Percentiles rank a stretch among this genome's conserved stretches.
Conservation (phyloP, 1,140 invertebrate genomes). For the Panulirus ornatus region DNA sequence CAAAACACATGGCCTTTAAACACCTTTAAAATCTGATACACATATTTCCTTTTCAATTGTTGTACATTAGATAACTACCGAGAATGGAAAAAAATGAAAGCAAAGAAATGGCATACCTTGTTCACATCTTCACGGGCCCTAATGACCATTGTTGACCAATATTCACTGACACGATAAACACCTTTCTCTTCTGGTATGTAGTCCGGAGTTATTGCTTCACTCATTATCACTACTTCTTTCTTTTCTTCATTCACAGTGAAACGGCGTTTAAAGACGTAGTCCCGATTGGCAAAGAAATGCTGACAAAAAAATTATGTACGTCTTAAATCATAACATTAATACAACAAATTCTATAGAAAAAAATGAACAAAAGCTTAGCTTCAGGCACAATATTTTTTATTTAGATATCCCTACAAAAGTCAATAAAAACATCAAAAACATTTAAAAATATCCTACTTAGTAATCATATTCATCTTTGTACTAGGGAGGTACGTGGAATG, state of each 20-base stretch:
- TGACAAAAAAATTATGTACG: conserved; percentile 76
- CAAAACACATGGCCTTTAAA: too few species aligned
- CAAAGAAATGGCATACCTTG: conserved; percentile 79
- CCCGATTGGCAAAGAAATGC: conserved; percentile 89
- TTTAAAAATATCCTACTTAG: too few species aligned
- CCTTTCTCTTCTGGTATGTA: conserved; percentile 73
- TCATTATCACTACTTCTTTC: conserved; percentile 72
- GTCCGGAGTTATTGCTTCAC: conserved; percentile 68
- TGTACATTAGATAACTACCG: neutral
- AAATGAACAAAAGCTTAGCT: neutral
- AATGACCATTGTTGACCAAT: conserved; percentile 93
- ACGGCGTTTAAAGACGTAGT: conserved; percentile 90
- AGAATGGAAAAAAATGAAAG: neutral
- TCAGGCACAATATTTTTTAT: neutral
- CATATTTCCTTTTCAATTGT: neutral
- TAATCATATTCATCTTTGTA: too few species aligned
- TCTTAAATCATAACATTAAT: too few species aligned
- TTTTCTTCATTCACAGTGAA: conserved; percentile 81
- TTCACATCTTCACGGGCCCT: conserved; percentile 83
- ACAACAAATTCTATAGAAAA: too few species aligned
- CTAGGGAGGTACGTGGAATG: too few species aligned
- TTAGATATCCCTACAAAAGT: too few species aligned
- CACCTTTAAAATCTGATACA: too few species aligned
- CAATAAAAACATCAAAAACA: too few species aligned
- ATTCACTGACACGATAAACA: conserved; percentile 84